Base-by-base conservation (phyloP, 1,140 invertebrate species). In the Adoxophyes honmai region DNA sequence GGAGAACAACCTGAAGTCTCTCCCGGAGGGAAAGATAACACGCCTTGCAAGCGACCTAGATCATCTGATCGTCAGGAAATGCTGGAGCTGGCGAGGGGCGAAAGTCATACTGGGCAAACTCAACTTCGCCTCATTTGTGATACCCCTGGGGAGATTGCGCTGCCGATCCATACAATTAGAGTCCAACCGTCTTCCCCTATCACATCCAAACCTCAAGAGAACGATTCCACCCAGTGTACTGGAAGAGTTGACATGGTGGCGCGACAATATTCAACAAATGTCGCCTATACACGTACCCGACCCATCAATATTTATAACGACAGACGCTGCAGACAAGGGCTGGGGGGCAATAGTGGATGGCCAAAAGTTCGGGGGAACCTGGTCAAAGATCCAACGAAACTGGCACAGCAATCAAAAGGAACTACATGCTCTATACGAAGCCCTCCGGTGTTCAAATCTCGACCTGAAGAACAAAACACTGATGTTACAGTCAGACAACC, bases 321-420 rank as follows among this genome's bases (percentile, higher is more conserved):
- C 59, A 5, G 63, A 66, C 13, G 59, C 63, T 0, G 58, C 59
- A 7, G 15, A 61, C 18, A 21, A n/a, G 8, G 64, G 64, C 0
- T 66, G 64, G 60, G 64, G 64, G 0, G 16, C 51, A 5, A 54
- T 58, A 11, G 8, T 66, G 0, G 21, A 44, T 4, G 34, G 57
- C 11, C 10, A 14, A 8, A 13, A 15, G 9, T 1, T 58, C 2
- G 56, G 51, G 11, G 55, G 42, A 1, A 5, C 2, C 0, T 66
- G 64, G 64, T 35, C 8, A 1, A 9, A n/a, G 1, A 18, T 42
- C 0, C 64, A 66, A 35, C 9, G 13, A 21, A n/a, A 6, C 2
- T 66, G 64, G 64, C 60, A 66, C 28, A 60, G 54, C 58, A 67
- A 67, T 18, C 4, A 13, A 14, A 67, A 67, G 13, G 60, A 67